Conservation (phyloP, 2,888 invertebrate genomes). For the Drosophila maculinotata region DNA sequence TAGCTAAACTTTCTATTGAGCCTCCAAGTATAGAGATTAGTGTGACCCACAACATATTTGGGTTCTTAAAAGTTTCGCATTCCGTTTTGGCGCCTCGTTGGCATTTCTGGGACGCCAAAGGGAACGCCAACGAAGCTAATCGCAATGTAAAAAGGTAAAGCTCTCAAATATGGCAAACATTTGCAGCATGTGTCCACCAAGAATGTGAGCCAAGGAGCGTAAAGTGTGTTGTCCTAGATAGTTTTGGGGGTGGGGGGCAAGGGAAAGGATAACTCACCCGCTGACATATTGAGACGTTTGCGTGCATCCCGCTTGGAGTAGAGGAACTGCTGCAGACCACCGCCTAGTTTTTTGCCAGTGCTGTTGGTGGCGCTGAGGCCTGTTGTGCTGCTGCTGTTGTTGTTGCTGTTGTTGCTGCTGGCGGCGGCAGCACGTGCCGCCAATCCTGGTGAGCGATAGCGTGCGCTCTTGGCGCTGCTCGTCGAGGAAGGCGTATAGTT, state of each 20-base stretch:
- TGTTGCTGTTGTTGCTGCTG: constrained; percentile 81
- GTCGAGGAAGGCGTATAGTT: constrained; percentile 79
- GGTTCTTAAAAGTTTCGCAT: constrained; percentile 1
- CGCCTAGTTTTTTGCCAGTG: constrained; percentile 88
- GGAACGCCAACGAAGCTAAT: constrained; percentile 21
- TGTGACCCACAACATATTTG: not conserved
- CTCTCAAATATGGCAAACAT: constrained; percentile 22
- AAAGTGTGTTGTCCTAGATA: constrained; percentile 7
- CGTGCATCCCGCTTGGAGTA: constrained; percentile 87
- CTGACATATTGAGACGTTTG: constrained; percentile 85
- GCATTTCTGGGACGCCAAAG: constrained; percentile 3
- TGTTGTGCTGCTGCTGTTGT: constrained; percentile 79
- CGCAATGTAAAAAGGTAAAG: constrained; percentile 23
- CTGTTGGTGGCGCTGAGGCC: constrained; percentile 28
- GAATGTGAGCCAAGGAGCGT: too few relatives aligned
- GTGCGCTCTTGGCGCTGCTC: constrained; percentile 92
- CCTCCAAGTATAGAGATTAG: not conserved
- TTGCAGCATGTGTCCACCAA: not conserved
- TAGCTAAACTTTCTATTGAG: constrained; percentile 7
- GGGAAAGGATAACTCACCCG: constrained; percentile 86
- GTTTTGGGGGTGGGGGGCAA: not conserved
- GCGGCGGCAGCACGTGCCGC: constrained; percentile 85
- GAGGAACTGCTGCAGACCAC: constrained; percentile 88
- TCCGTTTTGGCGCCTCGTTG: constrained; percentile 18
- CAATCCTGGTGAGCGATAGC: constrained; percentile 92